Evolutionary conservation across 2,113 vertebrate species (phyloP).

Genomic region (Paracanthobrama guichenoti): DNA sequence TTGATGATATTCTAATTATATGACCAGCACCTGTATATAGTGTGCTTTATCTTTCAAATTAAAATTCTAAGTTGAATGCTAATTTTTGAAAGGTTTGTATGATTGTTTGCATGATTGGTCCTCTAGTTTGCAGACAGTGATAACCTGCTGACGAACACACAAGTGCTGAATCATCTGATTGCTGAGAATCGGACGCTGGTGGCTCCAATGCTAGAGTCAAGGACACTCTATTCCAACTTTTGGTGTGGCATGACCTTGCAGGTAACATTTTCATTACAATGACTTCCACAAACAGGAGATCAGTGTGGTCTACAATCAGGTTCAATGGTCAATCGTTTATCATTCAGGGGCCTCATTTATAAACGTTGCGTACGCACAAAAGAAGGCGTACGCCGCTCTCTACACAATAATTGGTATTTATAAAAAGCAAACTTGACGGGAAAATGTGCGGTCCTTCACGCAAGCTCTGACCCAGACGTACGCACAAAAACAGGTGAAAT

Average conservation of each 20-base stretch:
- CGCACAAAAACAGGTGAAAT: no score
- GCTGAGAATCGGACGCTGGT: conserved; percentile 85
- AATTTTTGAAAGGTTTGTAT: not conserved
- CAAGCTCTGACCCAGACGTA: no score
- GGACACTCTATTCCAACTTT: conserved; percentile 89
- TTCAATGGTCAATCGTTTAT: not conserved
- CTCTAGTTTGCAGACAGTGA: conserved; percentile 84
- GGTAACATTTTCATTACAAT: conserved; percentile 59
- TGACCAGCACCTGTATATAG: no score
- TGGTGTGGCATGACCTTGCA: conserved; percentile 90
- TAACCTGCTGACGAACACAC: conserved; percentile 85
- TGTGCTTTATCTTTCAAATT: no score
- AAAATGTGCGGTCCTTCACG: no score
- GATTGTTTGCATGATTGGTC: not conserved
- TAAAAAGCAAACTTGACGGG: no score
- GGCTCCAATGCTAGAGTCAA: conserved; percentile 88
- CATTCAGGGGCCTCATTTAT: no score
- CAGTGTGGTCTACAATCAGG: not conserved
- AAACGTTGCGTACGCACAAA: no score
- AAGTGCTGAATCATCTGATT: conserved; percentile 81
- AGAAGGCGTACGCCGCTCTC: no score
- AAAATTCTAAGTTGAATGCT: not conserved
- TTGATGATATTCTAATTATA: no score
- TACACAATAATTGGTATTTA: no score
- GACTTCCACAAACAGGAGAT: not conserved